Evolutionary conservation across 2,113 vertebrate genomes (phyloP).

Genomic region (Tragelaphus strepsiceros): DNA sequence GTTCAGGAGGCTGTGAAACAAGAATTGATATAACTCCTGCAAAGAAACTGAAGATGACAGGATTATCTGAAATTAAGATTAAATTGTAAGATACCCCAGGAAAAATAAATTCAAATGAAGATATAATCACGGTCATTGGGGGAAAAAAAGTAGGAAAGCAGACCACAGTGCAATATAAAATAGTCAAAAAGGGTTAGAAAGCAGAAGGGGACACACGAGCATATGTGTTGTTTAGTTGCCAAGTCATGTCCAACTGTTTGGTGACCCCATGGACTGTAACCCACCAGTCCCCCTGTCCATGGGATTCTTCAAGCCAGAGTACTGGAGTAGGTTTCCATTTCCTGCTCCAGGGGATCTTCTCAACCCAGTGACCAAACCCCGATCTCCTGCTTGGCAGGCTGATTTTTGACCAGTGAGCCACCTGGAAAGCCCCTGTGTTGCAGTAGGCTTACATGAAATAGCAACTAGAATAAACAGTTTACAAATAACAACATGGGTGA

Average conservation of each 20-base stretch:
- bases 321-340: not conserved
- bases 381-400: not conserved
- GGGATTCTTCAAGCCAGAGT: not conserved
- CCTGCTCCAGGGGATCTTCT: not conserved
- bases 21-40: not conserved
- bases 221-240: not conserved
- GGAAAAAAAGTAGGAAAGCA: not conserved
- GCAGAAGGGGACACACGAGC: not conserved
- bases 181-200: not conserved
- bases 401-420: not conserved
- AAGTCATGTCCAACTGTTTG: not conserved
- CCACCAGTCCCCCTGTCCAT: not conserved
- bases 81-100: not conserved
- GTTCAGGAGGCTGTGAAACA: not conserved
- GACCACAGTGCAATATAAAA: too few relatives aligned
- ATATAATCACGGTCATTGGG: not conserved
- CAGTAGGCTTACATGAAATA: not conserved
- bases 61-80: not conserved
- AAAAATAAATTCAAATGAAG: not conserved
- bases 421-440: not conserved
- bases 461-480: accelerated
- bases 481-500: accelerated
- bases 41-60: not conserved
- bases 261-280: not conserved
- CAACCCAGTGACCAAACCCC: not conserved